Evolutionary conservation across 1,140 invertebrate species (phyloP), one percentile per base, ranked within the genome.

Genomic region (Colletes latitarsis): DNA sequence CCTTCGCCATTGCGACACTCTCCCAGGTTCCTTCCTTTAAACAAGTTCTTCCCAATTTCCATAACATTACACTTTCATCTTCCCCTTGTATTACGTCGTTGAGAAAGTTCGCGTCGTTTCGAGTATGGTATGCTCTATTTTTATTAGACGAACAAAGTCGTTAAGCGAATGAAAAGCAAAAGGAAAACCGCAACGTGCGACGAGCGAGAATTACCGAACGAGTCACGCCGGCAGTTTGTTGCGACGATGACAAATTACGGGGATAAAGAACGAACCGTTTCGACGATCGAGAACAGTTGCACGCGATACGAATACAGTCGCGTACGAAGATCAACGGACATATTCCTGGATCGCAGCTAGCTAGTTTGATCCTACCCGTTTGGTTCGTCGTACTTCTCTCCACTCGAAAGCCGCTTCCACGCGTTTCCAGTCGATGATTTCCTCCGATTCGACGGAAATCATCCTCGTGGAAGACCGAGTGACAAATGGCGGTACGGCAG

Each of bases 401-500:
- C 8, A 19, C 66, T 17, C 43, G 10, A 5, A 64, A 14, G 41
- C 39, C 5, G 4, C 21, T 64, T 43, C 9, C 62, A 41, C 21
- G 4, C 39, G 46, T 55, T 70, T 58, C n/a, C 53, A 6, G 68
- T 21, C 68, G 12, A 14, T 83, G 72, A 71, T 19, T n/a, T 21
- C 21, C n/a, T 4, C 19, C 77, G 71, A 76, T 84, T 84, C 78
- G 77, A 81, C 67, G 76, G 80, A 72, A 81, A 87, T 87, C 82
- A 82, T 82, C 73, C 85, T 82, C 60, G 64, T 72, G 86, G 86
- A 87, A 85, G 83, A 87, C 82, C 83, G 78, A 68, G 85, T 87
- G 83, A 87, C 86, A 83, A 87, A 87, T 85, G 86, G 85, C 76
- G 72, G 58, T 10, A 67, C 79, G 71, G 52, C 64, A 79, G 46